Evolutionary conservation across 2,888 invertebrate species (phyloP).

Genomic region (Nymphalis c-album): DNA sequence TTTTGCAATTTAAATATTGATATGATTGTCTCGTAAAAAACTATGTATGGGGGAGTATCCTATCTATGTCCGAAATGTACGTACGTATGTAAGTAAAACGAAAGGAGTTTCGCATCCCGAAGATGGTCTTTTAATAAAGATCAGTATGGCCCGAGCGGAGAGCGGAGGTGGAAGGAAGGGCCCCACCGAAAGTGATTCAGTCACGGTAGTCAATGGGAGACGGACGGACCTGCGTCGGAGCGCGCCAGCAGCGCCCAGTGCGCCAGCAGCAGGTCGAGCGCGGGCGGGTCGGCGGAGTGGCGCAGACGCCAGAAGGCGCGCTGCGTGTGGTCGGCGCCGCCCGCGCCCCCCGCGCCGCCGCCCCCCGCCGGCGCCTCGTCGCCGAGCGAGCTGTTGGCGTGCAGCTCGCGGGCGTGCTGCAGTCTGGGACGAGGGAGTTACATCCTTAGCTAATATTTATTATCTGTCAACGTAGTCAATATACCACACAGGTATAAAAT

Average conservation of each 20-base stretch:
- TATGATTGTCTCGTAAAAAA: no score
- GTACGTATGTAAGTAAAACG: no score
- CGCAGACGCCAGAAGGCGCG: conserved; percentile 85
- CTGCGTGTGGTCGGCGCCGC: conserved; percentile 69
- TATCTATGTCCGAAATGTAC: no score
- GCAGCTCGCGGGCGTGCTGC: conserved; percentile 83
- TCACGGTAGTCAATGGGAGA: background rate
- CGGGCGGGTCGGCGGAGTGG: conserved; percentile 83
- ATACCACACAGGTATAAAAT: no score
- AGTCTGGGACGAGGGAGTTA: conserved; percentile 59
- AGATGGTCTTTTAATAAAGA: no score
- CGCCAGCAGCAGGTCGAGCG: conserved; percentile 81
- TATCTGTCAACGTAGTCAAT: no score
- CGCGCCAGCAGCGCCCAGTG: conserved; percentile 84
- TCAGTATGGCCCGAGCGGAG: no score
- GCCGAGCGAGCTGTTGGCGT: conserved; percentile 80
- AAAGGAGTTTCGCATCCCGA: no score
- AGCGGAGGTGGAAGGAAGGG: no score
- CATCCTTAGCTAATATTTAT: background rate
- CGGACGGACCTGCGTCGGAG: conserved; percentile 54
- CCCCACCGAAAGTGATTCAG: no score
- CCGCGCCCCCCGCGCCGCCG: conserved; percentile 50
- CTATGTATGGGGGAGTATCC: no score
- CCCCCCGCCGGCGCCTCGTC: conserved; percentile 61
- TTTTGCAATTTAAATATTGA: no score